Evolutionary conservation across 2,797 vertebrate genomes (phyloP).

Genomic region (Pelochelys cantorii): DNA sequence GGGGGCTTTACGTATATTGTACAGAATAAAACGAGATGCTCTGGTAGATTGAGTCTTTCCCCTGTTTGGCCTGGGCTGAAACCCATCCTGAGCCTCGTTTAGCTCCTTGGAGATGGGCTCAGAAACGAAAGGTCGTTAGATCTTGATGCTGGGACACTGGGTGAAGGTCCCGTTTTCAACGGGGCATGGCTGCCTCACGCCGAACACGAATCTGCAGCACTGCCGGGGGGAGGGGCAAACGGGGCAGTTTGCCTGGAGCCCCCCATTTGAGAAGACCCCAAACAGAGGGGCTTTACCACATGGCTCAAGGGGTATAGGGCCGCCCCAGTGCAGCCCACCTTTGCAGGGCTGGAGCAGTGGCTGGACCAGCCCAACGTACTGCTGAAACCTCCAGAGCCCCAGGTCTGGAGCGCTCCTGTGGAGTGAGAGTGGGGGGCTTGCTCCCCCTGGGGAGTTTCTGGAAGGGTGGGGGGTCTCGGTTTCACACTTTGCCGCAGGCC

Average conservation of each 20-base stretch:
- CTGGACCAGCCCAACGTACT: neutral
- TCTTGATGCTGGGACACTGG: too few species aligned
- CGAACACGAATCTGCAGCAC: too few species aligned
- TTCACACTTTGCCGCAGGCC: neutral
- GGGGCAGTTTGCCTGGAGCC: too few species aligned
- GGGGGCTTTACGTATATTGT: neutral
- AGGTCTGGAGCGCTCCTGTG: neutral
- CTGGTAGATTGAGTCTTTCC: too few species aligned
- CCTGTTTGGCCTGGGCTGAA: neutral
- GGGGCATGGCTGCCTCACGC: too few species aligned
- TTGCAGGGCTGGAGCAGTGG: neutral
- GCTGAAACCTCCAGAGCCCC: neutral
- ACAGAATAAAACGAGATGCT: too few species aligned
- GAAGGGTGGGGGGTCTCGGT: neutral
- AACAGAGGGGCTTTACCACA: neutral
- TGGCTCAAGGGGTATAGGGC: neutral
- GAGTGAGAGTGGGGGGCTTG: neutral
- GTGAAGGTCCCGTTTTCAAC: too few species aligned
- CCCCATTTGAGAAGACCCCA: neutral
- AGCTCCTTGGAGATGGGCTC: neutral
- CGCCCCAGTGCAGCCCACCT: neutral
- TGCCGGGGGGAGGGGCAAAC: too few species aligned
- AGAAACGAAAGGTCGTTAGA: too few species aligned
- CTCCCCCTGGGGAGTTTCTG: neutral
- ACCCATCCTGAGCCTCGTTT: neutral